Base-by-base conservation (phyloP, 2,888 invertebrate species). In the Phanerotoma sp. region DNA sequence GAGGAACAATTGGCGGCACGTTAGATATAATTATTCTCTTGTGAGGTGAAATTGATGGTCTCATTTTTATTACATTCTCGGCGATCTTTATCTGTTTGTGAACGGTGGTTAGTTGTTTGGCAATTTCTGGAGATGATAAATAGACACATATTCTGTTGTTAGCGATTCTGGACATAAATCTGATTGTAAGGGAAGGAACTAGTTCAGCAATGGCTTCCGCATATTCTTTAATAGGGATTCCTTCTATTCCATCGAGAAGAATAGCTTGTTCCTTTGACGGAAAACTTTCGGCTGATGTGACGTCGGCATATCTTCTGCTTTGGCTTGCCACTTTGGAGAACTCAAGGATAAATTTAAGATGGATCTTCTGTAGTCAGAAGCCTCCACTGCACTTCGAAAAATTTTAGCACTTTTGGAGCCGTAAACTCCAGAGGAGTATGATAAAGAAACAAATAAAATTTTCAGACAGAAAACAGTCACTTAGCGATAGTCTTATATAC, bases 1-100 rank as follows among this genome's bases (percentile, higher is more conserved):
- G 54, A 1, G 63, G 57, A 1, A 58, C 62, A 1, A 57, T 51
- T 7, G 61, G 60, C 38, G 56, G 58, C 1, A 60, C 59, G 40
- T 63, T 65, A 0, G 58, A 63, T 1, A 63, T 10, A 1, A 58
- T 58, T 1, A 58, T 15, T 37, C 58, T 22, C 41, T 58, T 28
- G 5, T 16, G 15, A 52, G 58, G 57, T 0, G 47, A 32, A 4
- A 59, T 35, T 1, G 62, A 44, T 3, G 62, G 62, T 41, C 53
- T 49, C 1, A 62, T 57, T 38, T 42, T 30, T 0, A 60, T 25
- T 1, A 4, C 4, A 54, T 1, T 54, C 10, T 38, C 7, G 16
- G 5, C 4, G 1, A 38, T 18, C 10, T 3, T 15, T 4, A 38
- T 9, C 5, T 15, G 15, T 6, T 38, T 16, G 10, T 5, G 16